These are phyloP conservation scores for Cariama cristata DNA, from an alignment of 2,113 vertebrate species.

Conservation along the genomic window DNA sequence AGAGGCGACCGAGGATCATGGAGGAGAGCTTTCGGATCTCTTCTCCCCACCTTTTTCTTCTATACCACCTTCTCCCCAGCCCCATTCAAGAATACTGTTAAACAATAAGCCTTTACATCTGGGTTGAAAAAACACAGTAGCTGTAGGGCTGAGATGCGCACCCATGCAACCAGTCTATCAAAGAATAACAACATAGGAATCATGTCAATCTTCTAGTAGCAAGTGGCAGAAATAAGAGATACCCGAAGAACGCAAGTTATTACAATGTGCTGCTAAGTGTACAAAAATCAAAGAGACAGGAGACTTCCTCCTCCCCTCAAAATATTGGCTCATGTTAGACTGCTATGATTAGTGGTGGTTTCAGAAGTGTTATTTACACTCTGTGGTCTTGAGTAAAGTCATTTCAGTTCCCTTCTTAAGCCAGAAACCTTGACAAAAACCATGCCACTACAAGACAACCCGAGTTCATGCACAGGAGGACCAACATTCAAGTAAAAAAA, in stretches of 20 bases:
- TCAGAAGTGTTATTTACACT: slow-evolving; percentile 12
- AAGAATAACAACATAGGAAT: not conserved
- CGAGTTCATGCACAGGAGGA: not conserved
- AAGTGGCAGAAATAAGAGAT: not conserved
- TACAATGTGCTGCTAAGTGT: not conserved
- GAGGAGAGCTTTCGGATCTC: not conserved
- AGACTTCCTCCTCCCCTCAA: not conserved
- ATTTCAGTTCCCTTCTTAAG: not conserved
- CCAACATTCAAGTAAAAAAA: not conserved
- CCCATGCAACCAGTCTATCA: not conserved
- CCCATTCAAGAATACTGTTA: not conserved
- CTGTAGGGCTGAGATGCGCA: not conserved
- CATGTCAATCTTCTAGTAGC: not conserved
- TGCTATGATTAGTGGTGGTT: not conserved
- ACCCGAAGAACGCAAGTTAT: not conserved
- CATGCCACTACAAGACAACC: not conserved
- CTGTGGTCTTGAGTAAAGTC: not conserved
- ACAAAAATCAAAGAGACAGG: not conserved
- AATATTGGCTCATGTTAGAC: not conserved
- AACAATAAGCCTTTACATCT: not conserved
- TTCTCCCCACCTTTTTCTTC: not conserved
- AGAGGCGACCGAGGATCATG: not conserved
- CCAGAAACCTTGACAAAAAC: not conserved
- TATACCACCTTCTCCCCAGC: not conserved
- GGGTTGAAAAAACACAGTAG: not conserved